Conservation (phyloP, 1,140 invertebrate genomes). For the Druon quercuslanigerum region DNA sequence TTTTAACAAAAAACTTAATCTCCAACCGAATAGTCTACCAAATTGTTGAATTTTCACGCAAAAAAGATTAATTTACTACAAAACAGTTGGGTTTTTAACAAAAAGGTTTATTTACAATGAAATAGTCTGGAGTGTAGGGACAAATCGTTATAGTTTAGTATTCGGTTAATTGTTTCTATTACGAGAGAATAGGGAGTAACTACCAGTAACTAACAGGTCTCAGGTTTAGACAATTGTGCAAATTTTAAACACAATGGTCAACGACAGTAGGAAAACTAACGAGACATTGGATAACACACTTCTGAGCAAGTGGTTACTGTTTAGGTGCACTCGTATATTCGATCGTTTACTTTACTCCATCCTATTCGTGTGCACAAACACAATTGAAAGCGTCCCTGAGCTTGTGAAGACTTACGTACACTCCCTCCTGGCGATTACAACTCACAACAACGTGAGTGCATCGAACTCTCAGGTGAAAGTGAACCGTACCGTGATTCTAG, state of each 20-base stretch:
- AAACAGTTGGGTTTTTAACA: too few species aligned
- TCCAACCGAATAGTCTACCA: too few species aligned
- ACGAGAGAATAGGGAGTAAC: constrained; percentile 6
- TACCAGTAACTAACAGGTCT: constrained; percentile 25
- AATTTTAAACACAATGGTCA: constrained; percentile 4
- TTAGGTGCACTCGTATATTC: constrained; percentile 10
- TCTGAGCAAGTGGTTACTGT: neutral
- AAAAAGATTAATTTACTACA: too few species aligned
- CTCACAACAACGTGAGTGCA: constrained; percentile 45
- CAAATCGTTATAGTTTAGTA: constrained; percentile 26
- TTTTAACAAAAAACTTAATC: too few species aligned
- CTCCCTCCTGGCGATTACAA: neutral
- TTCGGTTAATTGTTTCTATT: neutral
- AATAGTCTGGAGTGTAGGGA: neutral
- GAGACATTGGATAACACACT: constrained; percentile 26
- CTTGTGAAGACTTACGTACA: constrained; percentile 5
- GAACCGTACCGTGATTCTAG: constrained; percentile 48
- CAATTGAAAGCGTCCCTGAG: constrained; percentile 9
- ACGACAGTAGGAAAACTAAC: constrained; percentile 20
- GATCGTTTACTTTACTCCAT: constrained; percentile 1
- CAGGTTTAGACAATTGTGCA: constrained; percentile 22
- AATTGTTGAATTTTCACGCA: too few species aligned
- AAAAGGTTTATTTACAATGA: too few species aligned
- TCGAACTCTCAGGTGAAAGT: constrained; percentile 65
- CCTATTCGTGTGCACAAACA: neutral